phyloP scores from a whole-genome alignment of 2,888 invertebrate species.

The Nebria brevicollis region DNA sequence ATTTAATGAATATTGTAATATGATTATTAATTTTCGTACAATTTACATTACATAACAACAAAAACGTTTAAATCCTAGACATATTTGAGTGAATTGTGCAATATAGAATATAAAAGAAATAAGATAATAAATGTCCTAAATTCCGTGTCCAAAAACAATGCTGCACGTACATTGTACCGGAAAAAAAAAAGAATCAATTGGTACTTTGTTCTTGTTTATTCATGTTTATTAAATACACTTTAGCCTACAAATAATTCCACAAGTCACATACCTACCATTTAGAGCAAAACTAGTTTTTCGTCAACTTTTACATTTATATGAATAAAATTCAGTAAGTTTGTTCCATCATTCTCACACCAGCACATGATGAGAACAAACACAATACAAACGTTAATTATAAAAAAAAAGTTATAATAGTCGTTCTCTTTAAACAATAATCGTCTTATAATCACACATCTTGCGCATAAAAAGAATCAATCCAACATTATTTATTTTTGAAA shows the following conservation, averaged over 20 bases:
- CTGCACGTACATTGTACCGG: too few species aligned
- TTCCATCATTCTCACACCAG: not conserved
- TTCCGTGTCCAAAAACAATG: not conserved
- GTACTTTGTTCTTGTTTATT: not conserved
- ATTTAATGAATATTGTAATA: too few species aligned
- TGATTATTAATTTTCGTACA: too few species aligned
- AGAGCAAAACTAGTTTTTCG: conserved; percentile 31
- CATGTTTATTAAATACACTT: not conserved
- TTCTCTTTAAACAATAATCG: not conserved
- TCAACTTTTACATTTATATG: conserved; percentile 10
- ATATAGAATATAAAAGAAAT: too few species aligned
- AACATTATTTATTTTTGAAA: not conserved
- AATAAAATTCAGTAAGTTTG: conserved; percentile 4
- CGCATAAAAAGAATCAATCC: not conserved
- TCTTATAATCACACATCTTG: not conserved
- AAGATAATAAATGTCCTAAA: not conserved
- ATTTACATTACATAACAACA: too few species aligned
- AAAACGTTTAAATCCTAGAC: too few species aligned
- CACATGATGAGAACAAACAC: conserved; percentile 11
- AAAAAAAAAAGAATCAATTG: not conserved
- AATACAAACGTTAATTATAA: conserved; percentile 25
- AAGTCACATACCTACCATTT: conserved; percentile 25
- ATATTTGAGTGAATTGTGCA: too few species aligned
- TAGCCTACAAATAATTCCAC: conserved; percentile 2
- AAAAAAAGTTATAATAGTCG: conserved; percentile 24